phyloP scores from a whole-genome alignment of 2,797 vertebrate species.

The Spheniscus humboldti region DNA sequence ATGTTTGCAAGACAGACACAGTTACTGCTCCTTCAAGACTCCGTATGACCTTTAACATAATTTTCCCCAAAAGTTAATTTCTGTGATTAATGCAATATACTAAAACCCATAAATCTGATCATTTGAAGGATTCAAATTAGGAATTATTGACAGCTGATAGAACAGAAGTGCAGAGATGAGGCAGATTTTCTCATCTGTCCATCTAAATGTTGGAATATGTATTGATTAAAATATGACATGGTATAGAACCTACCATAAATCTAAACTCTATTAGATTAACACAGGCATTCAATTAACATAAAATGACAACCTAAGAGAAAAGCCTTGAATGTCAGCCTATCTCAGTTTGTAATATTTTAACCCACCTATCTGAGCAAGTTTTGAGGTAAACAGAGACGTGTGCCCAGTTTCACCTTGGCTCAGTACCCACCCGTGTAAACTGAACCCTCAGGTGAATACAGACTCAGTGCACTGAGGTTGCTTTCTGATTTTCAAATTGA shows the following conservation, averaged over 20 bases:
- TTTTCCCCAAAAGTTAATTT: slow-evolving; percentile 77
- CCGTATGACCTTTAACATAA: slow-evolving; percentile 73
- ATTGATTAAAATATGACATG: slow-evolving; percentile 79
- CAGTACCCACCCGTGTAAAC: neutral
- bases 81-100: slow-evolving; percentile 74
- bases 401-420: neutral
- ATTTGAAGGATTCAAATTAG: slow-evolving; percentile 73
- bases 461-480: neutral
- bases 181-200: slow-evolving; percentile 74
- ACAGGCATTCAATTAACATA: slow-evolving; percentile 78
- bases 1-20: slow-evolving; percentile 42
- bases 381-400: neutral
- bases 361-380: neutral
- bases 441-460: neutral
- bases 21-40: slow-evolving; percentile 58
- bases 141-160: slow-evolving; percentile 80
- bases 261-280: slow-evolving; percentile 81
- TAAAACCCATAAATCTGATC: slow-evolving; percentile 69
- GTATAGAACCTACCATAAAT: slow-evolving; percentile 73
- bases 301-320: slow-evolving; percentile 73
- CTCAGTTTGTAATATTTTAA: slow-evolving; percentile 47
- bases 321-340: slow-evolving; percentile 31
- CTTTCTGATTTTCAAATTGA: neutral
- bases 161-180: slow-evolving; percentile 67
- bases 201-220: slow-evolving; percentile 71